Base-by-base conservation (phyloP, 2,888 invertebrate genomes). In the Lepidocyrtoides sp. region DNA sequence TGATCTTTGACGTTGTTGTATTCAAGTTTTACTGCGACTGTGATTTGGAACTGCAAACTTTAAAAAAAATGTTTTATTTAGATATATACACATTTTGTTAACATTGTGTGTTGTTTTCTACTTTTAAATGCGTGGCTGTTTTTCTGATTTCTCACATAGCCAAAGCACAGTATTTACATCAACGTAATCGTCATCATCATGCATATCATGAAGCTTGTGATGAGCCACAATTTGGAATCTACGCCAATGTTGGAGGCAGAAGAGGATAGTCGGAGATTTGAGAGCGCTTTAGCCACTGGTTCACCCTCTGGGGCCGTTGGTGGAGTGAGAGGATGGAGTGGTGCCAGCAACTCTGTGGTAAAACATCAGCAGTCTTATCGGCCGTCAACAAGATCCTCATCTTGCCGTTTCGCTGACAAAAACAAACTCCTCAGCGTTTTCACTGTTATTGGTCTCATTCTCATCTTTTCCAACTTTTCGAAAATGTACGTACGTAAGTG, bases 401-500 rank as follows among this genome's bases (percentile, higher is more conserved):
- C 92, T 29, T 77, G 51, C 54, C 87, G 86, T 75, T 69, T 79
- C 85, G 87, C 85, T 87, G 83, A 90, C 82, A 89, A 86, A 85
- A 92, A 91, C 88, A 81, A 88, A 85, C 81, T 92, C 36, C 63
- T 91, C 88, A 81, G 79, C 91, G 66, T 89, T 91, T 79, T 91
- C 83, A 77, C 92, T 83, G 41, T 92, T 77, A 81, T 84, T 84
- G 88, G 83, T 69, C 69, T 91, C 81, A 83, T 92, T 60, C 83
- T 92, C 87, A 91, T 91, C 91, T 91, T 92, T 66, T 91, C 91
- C 63, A 91, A 88, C 81, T 92, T 82, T 83, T 20, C 90, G 8
- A 83, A 92, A 88, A 92, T 85, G 92, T 92, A 79, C 41, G 92
- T 83, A 41, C 23, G n/a, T 79, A 36, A 20, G 81, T 81, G 81